These are phyloP conservation scores for Terebella lapidaria DNA, from an alignment of 2,888 invertebrate genomes.

Conservation along the genomic window DNA sequence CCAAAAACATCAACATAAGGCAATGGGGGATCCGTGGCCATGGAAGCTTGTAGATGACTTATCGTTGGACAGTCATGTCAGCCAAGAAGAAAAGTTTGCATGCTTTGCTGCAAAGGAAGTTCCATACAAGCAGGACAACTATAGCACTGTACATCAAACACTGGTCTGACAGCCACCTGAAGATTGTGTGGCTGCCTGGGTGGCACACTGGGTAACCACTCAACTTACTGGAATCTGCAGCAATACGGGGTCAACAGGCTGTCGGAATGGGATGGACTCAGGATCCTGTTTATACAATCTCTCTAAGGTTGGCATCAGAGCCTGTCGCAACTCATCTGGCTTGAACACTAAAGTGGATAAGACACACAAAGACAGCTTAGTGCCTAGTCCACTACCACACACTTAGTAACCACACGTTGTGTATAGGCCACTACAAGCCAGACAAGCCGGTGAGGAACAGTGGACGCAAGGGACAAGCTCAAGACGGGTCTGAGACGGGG, in stretches of 20 bases:
- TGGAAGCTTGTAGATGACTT: too few relatives aligned
- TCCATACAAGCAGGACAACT: background rate
- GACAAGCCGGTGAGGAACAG: too few relatives aligned
- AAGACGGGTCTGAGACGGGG: background rate
- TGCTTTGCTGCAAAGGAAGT: background rate
- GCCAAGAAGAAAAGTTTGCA: too few relatives aligned
- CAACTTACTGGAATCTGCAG: slow-evolving; percentile 27
- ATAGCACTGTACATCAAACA: background rate
- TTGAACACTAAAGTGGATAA: slow-evolving; percentile 56
- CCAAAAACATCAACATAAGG: too few relatives aligned
- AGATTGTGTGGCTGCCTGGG: background rate
- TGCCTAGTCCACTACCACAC: background rate
- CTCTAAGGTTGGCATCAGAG: slow-evolving; percentile 89
- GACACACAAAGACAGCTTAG: background rate
- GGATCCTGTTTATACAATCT: slow-evolving; percentile 90
- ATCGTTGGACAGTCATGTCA: too few relatives aligned
- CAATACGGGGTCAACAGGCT: slow-evolving; percentile 83
- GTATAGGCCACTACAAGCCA: background rate
- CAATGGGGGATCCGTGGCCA: too few relatives aligned
- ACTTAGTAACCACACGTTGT: background rate
- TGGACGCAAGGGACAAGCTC: too few relatives aligned
- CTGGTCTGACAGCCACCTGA: background rate
- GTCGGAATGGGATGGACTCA: slow-evolving; percentile 92
- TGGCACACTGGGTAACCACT: too few relatives aligned
- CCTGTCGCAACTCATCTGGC: slow-evolving; percentile 79